Percentiles rank a stretch among this genome's conserved stretches.
Evolutionary conservation across 2,113 vertebrate genomes (phyloP).

Genomic region (Brachionichthys hirsutus): DNA sequence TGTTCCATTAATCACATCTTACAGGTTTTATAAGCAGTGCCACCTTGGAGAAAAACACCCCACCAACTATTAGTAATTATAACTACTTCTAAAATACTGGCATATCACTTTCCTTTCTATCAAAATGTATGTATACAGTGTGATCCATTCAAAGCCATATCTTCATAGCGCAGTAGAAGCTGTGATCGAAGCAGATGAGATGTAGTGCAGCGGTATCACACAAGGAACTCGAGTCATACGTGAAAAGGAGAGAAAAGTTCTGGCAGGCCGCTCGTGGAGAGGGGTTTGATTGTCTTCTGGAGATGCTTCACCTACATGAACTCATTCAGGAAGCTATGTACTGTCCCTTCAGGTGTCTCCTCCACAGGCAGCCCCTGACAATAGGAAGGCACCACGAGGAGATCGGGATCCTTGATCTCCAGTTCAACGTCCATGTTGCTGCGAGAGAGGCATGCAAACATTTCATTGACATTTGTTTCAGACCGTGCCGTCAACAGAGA

Average conservation of each 20-base stretch:
- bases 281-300: slow-evolving; percentile 20
- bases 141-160: slow-evolving; percentile 52
- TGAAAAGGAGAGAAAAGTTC: slow-evolving; percentile 43
- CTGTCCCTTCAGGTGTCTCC: slow-evolving; percentile 66
- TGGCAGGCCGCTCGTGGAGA: slow-evolving; percentile 24
- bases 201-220: slow-evolving; percentile 43
- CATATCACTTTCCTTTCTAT: slow-evolving; percentile 33
- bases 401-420: slow-evolving; percentile 68
- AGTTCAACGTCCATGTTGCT: slow-evolving; percentile 50
- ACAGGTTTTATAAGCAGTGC: slow-evolving; percentile 59
- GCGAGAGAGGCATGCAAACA: slow-evolving; percentile 15
- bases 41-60: slow-evolving; percentile 45
- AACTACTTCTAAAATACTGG: slow-evolving; percentile 45
- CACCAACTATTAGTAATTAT: slow-evolving; percentile 61
- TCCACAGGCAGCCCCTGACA: slow-evolving; percentile 56
- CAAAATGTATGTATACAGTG: slow-evolving; percentile 38
- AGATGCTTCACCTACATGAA: slow-evolving; percentile 54
- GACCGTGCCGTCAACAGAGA: background rate
- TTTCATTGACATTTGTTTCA: background rate
- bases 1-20: slow-evolving; percentile 62
- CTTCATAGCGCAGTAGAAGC: slow-evolving; percentile 32
- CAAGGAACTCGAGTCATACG: slow-evolving; percentile 23
- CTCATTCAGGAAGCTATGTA: slow-evolving; percentile 61
- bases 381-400: slow-evolving; percentile 52
- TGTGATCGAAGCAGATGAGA: slow-evolving; percentile 47